phyloP scores from a whole-genome alignment of 2,113 vertebrate genomes.

The Sorex araneus region DNA sequence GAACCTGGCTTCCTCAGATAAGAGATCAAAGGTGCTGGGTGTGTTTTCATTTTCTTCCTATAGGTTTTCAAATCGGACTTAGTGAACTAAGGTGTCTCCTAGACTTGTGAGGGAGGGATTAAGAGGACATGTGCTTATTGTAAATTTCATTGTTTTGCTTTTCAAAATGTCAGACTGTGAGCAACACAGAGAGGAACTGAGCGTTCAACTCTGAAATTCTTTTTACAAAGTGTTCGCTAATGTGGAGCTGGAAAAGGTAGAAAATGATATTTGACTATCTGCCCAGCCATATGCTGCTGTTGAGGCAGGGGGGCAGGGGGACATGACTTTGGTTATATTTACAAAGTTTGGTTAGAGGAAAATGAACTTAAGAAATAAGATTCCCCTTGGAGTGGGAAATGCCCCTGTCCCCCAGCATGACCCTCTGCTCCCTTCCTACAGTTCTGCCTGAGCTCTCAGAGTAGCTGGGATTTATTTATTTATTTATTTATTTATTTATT shows the following conservation, averaged over 20 bases:
- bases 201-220: neutral
- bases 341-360: neutral
- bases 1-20: conserved; percentile 81
- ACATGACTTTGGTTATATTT: neutral
- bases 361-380: neutral
- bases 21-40: conserved; percentile 78
- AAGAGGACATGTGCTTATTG: neutral
- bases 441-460: neutral
- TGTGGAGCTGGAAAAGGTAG: neutral
- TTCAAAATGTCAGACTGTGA: neutral
- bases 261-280: neutral
- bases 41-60: conserved; percentile 73
- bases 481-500: no score
- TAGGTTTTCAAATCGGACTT: conserved; percentile 62
- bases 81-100: conserved; percentile 43
- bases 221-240: neutral
- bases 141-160: conserved; percentile 24
- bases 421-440: no score
- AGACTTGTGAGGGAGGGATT: conserved; percentile 41
- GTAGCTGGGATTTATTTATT: no score
- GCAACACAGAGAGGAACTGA: neutral
- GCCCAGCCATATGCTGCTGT: neutral
- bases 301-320: neutral
- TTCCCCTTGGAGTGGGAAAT: neutral
- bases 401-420: neutral